Percentiles rank a stretch among this genome's conserved stretches.
Evolutionary conservation across 23 tunicate genomes (phyloP).

Genomic region (Trididemnum clinides): DNA sequence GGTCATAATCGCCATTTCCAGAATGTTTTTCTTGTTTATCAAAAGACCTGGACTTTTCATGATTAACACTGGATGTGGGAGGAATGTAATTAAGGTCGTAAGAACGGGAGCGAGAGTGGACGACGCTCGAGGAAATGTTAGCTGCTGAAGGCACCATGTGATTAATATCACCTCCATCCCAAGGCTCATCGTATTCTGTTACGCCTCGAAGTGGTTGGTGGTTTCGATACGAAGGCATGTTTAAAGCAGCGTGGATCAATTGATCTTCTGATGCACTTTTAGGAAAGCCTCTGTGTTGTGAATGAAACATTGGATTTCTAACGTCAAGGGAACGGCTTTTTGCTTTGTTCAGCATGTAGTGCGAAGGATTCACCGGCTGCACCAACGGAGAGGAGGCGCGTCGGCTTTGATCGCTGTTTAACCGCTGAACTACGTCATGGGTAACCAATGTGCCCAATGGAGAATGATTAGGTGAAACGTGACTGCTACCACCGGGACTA

Average conservation of each 20-base stretch:
- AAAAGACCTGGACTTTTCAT: slow-evolving; percentile 64
- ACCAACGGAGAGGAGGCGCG: slow-evolving; percentile 56
- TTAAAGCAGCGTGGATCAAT: slow-evolving; percentile 11
- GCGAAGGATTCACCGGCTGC: slow-evolving; percentile 40
- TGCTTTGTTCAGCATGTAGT: slow-evolving; percentile 35
- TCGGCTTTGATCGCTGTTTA: background rate
- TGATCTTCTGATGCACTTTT: slow-evolving; percentile 90
- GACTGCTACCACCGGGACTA: slow-evolving; percentile 71
- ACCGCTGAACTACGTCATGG: background rate
- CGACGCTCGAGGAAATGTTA: background rate
- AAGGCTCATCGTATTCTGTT: slow-evolving; percentile 87
- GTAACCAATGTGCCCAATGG: slow-evolving; percentile 33
- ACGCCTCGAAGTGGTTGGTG: slow-evolving; percentile 67
- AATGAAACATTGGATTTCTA: slow-evolving; percentile 1
- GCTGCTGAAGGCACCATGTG: background rate
- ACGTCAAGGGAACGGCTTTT: slow-evolving; percentile 83
- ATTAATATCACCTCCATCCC: slow-evolving; percentile 48
- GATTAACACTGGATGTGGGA: background rate
- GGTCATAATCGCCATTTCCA: slow-evolving; percentile 38
- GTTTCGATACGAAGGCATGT: background rate
- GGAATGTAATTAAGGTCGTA: slow-evolving; percentile 47
- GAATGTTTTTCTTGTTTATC: slow-evolving; percentile 25
- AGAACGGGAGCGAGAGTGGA: slow-evolving; percentile 73
- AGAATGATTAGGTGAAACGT: slow-evolving; percentile 57
- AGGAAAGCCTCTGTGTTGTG: background rate